phyloP scores from a whole-genome alignment of 2,888 invertebrate species.

The Campopleginae sp. region DNA sequence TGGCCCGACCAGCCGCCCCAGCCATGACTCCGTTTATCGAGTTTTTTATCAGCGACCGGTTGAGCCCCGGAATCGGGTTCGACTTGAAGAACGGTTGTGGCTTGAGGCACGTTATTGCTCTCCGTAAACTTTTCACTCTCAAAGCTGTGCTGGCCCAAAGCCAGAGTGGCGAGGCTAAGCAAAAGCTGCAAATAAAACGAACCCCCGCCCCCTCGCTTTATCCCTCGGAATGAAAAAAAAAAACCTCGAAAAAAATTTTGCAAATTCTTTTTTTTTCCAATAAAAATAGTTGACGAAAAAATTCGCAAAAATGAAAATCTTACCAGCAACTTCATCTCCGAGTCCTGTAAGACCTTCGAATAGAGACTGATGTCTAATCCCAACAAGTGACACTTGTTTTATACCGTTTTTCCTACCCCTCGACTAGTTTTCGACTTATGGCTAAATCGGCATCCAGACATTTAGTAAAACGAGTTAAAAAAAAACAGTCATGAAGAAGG shows the following conservation, averaged over 20 bases:
- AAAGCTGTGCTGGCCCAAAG: slow-evolving; percentile 67
- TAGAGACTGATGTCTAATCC: slow-evolving; percentile 71
- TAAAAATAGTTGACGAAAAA: background rate
- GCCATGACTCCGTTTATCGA: slow-evolving; percentile 75
- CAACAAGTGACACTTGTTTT: slow-evolving; percentile 74
- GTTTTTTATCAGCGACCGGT: slow-evolving; percentile 70
- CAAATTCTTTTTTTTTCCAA: background rate
- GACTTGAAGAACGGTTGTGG: slow-evolving; percentile 56
- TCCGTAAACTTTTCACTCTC: slow-evolving; percentile 62
- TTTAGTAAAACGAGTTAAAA: slow-evolving; percentile 36
- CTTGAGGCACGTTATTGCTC: slow-evolving; percentile 67
- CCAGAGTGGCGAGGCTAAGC: slow-evolving; percentile 71
- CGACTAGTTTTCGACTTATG: slow-evolving; percentile 72
- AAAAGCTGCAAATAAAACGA: slow-evolving; percentile 70
- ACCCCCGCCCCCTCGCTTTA: background rate
- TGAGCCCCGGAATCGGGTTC: slow-evolving; percentile 60
- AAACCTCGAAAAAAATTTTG: background rate
- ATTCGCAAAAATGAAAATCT: slow-evolving; percentile 53
- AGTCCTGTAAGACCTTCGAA: slow-evolving; percentile 62
- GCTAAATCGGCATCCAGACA: slow-evolving; percentile 71
- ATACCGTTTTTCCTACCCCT: slow-evolving; percentile 71
- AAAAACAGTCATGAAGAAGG: background rate
- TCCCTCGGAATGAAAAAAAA: background rate
- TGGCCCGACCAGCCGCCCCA: slow-evolving; percentile 71
- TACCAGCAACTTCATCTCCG: slow-evolving; percentile 77